Evolutionary conservation across 1,140 invertebrate genomes (phyloP).

Genomic region (Chironomus striatipennis): DNA sequence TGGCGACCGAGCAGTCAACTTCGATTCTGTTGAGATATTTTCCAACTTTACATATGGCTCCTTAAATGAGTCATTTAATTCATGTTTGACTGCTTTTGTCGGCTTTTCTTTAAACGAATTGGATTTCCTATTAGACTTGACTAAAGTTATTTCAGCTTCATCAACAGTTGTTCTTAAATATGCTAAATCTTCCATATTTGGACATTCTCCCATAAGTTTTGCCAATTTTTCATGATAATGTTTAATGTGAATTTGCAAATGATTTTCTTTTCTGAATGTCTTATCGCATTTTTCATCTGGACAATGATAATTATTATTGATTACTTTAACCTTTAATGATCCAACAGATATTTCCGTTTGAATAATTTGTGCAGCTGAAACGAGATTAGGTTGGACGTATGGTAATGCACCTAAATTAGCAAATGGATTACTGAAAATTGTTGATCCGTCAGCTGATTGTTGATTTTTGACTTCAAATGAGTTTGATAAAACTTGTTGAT

Average conservation of each 20-base stretch:
- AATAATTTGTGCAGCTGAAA: not conserved
- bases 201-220: conserved; percentile 64
- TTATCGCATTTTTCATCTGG: conserved; percentile 75
- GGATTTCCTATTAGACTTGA: not conserved
- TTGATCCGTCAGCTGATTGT: conserved; percentile 21
- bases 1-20: conserved; percentile 24
- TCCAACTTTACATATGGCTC: not conserved
- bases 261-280: conserved; percentile 80
- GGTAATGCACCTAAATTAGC: not conserved
- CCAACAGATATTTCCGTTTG: conserved; percentile 51
- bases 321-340: conserved; percentile 56
- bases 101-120: not conserved
- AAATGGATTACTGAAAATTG: conserved; percentile 22
- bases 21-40: not conserved
- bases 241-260: conserved; percentile 84
- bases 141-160: conserved; percentile 37
- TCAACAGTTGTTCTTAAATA: conserved; percentile 63
- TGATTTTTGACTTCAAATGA: conserved; percentile 25
- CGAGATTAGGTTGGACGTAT: conserved; percentile 17
- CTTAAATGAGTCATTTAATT: not conserved
- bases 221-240: conserved; percentile 77
- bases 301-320: conserved; percentile 66
- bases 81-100: not conserved
- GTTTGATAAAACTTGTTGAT: conserved; percentile 29
- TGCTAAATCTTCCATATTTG: conserved; percentile 76